Percentiles rank a stretch among this genome's conserved stretches.
Conservation (phyloP, 2,113 vertebrate species). For the Cairina moschata region DNA sequence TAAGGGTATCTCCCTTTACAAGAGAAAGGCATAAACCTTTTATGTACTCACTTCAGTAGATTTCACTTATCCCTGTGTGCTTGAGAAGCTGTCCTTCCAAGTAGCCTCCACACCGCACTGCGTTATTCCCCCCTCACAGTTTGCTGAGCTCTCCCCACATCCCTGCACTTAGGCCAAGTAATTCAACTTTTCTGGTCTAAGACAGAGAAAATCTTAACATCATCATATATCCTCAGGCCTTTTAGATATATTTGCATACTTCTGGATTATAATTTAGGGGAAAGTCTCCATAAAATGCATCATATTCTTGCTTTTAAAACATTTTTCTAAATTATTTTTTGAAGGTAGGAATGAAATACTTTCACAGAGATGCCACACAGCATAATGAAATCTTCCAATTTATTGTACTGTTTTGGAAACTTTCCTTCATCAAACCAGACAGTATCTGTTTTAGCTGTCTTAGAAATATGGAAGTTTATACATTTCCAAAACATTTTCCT, state of each 20-base stretch:
- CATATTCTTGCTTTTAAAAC: background rate
- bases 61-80: background rate
- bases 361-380: background rate
- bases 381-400: background rate
- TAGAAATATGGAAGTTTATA: background rate
- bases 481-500: background rate
- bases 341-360: background rate
- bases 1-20: background rate
- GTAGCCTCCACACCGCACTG: background rate
- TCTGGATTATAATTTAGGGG: background rate
- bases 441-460: background rate
- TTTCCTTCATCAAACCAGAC: background rate
- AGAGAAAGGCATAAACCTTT: background rate
- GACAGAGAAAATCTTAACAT: background rate
- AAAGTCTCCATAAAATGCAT: background rate
- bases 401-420: background rate
- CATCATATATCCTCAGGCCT: background rate
- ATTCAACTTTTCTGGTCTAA: background rate
- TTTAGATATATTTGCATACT: background rate
- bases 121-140: background rate
- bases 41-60: background rate
- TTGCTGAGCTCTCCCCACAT: background rate
- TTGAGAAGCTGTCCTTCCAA: background rate
- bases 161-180: background rate
- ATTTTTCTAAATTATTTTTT: background rate